These are phyloP conservation scores for Amblyopsis hoosieri DNA, from an alignment of 2,797 vertebrate species.

Conservation along the genomic window DNA sequence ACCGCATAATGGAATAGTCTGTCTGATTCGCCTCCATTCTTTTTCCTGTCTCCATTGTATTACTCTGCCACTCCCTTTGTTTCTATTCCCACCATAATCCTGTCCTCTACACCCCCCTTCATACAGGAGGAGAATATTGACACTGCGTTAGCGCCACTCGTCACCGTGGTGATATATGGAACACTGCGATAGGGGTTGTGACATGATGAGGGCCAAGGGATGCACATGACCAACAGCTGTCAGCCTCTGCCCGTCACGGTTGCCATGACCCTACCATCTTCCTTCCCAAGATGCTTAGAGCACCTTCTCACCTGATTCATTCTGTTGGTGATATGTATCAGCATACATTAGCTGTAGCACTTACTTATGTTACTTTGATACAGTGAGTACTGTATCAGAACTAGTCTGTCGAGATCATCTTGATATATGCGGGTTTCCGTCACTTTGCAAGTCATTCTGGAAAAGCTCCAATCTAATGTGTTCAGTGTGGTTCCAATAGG, in stretches of 20 bases:
- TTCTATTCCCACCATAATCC: background rate
- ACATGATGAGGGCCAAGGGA: background rate
- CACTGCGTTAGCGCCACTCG: background rate
- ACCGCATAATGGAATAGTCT: slow-evolving; percentile 30
- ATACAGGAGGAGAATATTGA: background rate
- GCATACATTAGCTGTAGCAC: too few relatives aligned
- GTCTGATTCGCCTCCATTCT: slow-evolving; percentile 2
- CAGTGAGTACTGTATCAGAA: too few relatives aligned
- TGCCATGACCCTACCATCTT: background rate
- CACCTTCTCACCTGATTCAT: too few relatives aligned
- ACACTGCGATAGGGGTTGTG: slow-evolving; percentile 6
- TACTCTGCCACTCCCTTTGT: slow-evolving; percentile 6
- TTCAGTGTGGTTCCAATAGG: too few relatives aligned
- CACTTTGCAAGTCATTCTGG: too few relatives aligned
- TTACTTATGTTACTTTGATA: too few relatives aligned
- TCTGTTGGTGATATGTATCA: too few relatives aligned
- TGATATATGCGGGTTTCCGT: too few relatives aligned
- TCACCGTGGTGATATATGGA: slow-evolving; percentile 15
- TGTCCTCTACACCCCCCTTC: background rate
- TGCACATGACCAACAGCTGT: slow-evolving; percentile 17
- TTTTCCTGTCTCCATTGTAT: background rate
- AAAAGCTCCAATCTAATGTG: too few relatives aligned
- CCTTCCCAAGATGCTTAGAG: too few relatives aligned
- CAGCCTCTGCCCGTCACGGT: slow-evolving; percentile 6
- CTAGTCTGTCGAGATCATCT: too few relatives aligned